These are phyloP conservation scores for Wiebesia pumilae DNA, from an alignment of 1,140 invertebrate species.

Conservation along the genomic window DNA sequence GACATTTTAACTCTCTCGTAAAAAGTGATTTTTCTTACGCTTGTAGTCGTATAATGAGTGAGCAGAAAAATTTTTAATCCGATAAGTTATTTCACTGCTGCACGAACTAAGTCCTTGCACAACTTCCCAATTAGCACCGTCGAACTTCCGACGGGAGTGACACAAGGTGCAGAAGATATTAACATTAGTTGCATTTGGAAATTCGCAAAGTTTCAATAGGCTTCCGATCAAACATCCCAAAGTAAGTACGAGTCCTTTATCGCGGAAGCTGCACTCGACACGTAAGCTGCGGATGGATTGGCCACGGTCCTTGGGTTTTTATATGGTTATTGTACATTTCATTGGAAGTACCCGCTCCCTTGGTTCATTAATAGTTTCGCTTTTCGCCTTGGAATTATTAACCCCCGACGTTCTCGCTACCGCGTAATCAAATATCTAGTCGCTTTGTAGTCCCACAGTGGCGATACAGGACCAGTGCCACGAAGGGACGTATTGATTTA, in stretches of 20 bases:
- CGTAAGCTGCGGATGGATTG: too few species aligned
- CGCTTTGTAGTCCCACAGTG: slow-evolving; percentile 15
- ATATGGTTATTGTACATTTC: not conserved
- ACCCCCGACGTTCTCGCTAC: not conserved
- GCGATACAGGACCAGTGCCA: not conserved
- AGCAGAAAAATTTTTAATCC: not conserved
- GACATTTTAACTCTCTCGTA: not conserved
- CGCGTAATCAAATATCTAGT: slow-evolving; percentile 43
- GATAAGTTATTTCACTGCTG: not conserved
- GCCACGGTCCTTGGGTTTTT: not conserved
- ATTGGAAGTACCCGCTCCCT: not conserved
- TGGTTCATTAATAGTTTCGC: slow-evolving; percentile 26
- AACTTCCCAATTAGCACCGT: not conserved
- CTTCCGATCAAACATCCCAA: slow-evolving; percentile 7
- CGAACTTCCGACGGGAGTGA: not conserved
- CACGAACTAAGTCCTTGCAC: not conserved
- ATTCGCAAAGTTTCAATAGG: not conserved
- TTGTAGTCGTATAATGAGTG: not conserved
- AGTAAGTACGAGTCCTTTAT: not conserved
- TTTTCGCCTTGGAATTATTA: slow-evolving; percentile 42
- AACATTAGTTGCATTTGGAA: not conserved
- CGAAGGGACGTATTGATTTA: slow-evolving; percentile 46
- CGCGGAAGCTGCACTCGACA: not conserved
- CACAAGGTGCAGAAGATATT: not conserved
- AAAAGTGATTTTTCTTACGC: not conserved